phyloP scores from a whole-genome alignment of 2,113 vertebrate species.

The Odocoileus virginianus region DNA sequence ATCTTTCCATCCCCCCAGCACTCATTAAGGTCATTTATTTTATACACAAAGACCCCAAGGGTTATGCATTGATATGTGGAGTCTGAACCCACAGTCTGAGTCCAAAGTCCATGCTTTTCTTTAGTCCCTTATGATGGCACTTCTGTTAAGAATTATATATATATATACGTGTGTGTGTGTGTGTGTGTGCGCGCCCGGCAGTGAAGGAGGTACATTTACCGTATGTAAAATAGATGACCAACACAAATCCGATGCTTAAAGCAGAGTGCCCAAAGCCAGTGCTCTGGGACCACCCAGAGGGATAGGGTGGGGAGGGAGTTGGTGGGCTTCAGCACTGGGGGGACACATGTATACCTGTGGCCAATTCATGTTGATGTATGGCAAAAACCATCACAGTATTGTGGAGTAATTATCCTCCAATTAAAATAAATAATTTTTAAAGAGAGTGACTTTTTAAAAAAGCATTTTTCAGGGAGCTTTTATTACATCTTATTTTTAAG shows the following conservation, averaged over 20 bases:
- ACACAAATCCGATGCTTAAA: not conserved
- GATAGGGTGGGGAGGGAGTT: not conserved
- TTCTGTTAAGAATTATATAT: not conserved
- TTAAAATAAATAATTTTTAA: not conserved
- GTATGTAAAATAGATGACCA: not conserved
- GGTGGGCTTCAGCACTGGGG: not conserved
- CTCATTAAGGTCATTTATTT: not conserved
- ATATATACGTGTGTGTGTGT: not conserved
- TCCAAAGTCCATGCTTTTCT: not conserved
- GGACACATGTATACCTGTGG: not conserved
- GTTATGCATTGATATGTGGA: not conserved
- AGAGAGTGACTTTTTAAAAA: not conserved
- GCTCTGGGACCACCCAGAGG: not conserved
- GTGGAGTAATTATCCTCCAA: not conserved
- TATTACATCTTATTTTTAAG: not conserved
- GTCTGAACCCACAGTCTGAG: not conserved
- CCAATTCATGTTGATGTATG: not conserved
- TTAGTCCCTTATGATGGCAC: not conserved
- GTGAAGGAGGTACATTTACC: not conserved
- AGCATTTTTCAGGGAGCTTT: not conserved
- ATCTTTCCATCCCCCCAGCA: not conserved
- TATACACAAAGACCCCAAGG: not conserved
- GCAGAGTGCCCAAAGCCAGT: not conserved
- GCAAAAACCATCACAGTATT: not conserved
- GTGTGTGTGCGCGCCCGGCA: fast-evolving